phyloP scores from a whole-genome alignment of 2,113 vertebrate genomes.

The Caretta caretta region DNA sequence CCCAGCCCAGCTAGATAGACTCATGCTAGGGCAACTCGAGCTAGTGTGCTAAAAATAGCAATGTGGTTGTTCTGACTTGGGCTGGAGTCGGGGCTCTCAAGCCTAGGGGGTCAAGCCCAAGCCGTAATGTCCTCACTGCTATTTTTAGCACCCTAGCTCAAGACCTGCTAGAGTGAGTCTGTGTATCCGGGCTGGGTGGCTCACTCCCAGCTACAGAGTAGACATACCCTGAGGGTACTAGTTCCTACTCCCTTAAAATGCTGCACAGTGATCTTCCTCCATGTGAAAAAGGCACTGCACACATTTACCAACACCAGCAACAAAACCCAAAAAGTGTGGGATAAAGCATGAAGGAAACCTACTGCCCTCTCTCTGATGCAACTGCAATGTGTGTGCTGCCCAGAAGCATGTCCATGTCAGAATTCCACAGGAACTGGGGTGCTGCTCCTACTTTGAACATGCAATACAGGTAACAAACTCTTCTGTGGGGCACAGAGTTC shows the following conservation, averaged over 20 bases:
- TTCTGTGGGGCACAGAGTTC: not conserved
- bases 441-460: not conserved
- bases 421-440: not conserved
- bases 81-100: not conserved
- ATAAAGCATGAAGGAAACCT: slow-evolving; percentile 2
- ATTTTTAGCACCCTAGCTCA: not conserved
- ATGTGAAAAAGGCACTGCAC: not conserved
- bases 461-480: not conserved
- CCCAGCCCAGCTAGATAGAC: not conserved
- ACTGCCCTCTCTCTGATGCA: accelerated
- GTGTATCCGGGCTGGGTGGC: too few species aligned
- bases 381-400: not conserved
- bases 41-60: not conserved
- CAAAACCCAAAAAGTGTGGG: not conserved
- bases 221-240: too few species aligned
- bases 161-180: not conserved
- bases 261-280: not conserved
- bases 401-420: not conserved
- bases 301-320: not conserved
- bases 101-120: not conserved
- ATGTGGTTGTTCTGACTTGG: not conserved
- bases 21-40: not conserved
- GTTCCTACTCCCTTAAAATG: too few species aligned
- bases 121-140: not conserved
- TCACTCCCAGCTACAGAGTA: too few species aligned